phyloP scores from a whole-genome alignment of 2,797 vertebrate species.

The Nasua narica region DNA sequence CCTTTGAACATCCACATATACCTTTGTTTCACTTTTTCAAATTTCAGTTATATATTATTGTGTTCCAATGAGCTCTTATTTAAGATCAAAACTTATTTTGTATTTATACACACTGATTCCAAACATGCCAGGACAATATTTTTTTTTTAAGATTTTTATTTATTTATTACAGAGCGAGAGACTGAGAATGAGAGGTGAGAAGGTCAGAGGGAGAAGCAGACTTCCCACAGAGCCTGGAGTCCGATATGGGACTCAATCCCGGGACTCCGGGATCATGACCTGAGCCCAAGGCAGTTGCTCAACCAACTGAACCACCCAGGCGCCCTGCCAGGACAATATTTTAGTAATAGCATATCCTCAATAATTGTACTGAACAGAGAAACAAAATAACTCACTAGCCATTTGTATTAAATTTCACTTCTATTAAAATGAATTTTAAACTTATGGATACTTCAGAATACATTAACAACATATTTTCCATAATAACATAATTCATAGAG shows the following conservation, averaged over 20 bases:
- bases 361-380: neutral
- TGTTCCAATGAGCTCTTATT: neutral
- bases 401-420: neutral
- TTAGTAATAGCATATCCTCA: neutral
- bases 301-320: too few relatives aligned
- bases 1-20: neutral
- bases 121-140: neutral
- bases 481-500: neutral
- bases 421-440: neutral
- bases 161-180: too few relatives aligned
- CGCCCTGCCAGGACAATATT: neutral
- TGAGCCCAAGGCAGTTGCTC: too few relatives aligned
- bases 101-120: neutral
- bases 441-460: neutral
- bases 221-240: too few relatives aligned
- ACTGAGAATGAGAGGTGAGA: too few relatives aligned
- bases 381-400: neutral
- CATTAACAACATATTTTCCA: neutral
- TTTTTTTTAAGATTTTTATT: too few relatives aligned
- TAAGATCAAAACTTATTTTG: neutral
- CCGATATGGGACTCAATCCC: too few relatives aligned
- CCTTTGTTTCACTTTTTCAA: neutral
- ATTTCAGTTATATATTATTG: neutral
- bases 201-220: too few relatives aligned
- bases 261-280: too few relatives aligned